Base-by-base conservation (phyloP, 2,797 vertebrate species). In the Acrocephalus scirpaceus region DNA sequence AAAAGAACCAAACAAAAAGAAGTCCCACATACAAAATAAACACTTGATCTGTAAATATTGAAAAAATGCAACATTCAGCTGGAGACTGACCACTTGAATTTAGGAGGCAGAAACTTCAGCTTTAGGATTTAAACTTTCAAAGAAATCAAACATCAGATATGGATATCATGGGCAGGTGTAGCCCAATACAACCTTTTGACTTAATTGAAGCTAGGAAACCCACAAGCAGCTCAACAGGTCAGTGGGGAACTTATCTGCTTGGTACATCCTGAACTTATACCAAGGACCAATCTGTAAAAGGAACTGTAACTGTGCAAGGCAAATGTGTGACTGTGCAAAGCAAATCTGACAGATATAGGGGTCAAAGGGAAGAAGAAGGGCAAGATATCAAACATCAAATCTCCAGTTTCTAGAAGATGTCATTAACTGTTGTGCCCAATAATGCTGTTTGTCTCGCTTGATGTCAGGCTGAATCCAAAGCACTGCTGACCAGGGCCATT, bases 91-190 rank as follows among this genome's bases (percentile, higher is more conserved):
- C 18, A 25, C 32, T n/a, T 45, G 42, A 54, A 13, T 17, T 74
- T 30, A 91, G 16, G 60, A 71, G 69, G 16, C 10, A 84, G 21
- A n/a, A 65, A 69, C 2, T 66, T 84, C 53, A 77, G 21, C 42
- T 80, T 78, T 44, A 66, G 22, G 9, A 65, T 72, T 91, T 58
- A 67, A 93, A 48, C 7, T 60, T 48, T 42, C 11, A 34, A 1
- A n/a, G 2, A 77, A 57, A 29, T 74, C 19, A 74, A 58, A 51
- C 8, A 42, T 71, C 30, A 48, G 13, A 48, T 44, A 58, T 1
- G 2, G 30, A 12, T 40, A 77, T 42, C 11, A 9, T 3, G 13
- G n/a, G 15, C 6, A 36, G 53, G 32, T 0, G 1, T 11, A 51
- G 30, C 16, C 32, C n/a, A 57, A 11, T 17, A 13, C 7, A 47